Conservation (phyloP, 1,140 invertebrate genomes). For the Dysdera silvatica region DNA sequence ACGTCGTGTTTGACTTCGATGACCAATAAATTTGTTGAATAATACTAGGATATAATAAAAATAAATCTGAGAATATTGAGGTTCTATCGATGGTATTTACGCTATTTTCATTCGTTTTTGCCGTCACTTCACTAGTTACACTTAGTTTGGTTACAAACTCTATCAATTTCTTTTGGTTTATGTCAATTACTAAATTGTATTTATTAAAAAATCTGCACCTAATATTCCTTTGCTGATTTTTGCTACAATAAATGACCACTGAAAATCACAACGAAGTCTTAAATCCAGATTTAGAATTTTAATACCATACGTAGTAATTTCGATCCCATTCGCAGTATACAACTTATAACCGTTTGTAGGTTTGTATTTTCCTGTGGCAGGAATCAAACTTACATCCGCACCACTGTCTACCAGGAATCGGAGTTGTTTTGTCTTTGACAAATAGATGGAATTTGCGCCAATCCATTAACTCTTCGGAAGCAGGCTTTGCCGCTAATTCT, state of each 20-base stretch:
- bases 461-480: neutral
- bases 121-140: neutral
- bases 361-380: neutral
- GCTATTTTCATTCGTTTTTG: neutral
- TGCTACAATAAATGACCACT: slow-evolving; percentile 2
- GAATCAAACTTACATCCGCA: neutral
- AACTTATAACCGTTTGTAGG: neutral
- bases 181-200: neutral
- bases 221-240: neutral
- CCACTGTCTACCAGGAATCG: neutral
- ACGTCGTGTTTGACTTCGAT: neutral
- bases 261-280: neutral
- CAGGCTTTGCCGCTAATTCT: neutral
- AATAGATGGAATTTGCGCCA: neutral
- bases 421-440: neutral
- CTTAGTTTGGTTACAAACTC: neutral
- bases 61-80: neutral
- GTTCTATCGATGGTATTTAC: neutral
- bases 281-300: neutral
- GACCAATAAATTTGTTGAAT: neutral
- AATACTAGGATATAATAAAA: neutral
- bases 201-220: slow-evolving; percentile 11
- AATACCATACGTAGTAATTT: neutral
- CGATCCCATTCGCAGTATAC: slow-evolving; percentile 2
- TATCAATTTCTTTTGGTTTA: slow-evolving; percentile 5